Base-by-base conservation (phyloP, 2,888 invertebrate species). In the Onthophagus sagittarius region DNA sequence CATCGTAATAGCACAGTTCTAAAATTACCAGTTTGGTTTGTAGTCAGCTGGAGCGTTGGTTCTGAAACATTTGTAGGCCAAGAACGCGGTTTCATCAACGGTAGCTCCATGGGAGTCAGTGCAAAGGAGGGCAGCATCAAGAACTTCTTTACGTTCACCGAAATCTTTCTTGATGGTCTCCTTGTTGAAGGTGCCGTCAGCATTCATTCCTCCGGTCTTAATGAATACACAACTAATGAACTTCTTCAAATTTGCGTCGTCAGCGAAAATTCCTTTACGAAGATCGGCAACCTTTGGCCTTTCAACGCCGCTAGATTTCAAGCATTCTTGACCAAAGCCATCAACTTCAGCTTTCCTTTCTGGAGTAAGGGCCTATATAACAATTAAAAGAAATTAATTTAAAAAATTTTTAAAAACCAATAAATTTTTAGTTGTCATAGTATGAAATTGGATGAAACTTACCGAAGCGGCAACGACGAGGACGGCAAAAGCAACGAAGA, bases 181-280 rank as follows among this genome's bases (percentile, higher is more conserved):
- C 0, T 39, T 73, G 7, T 79, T 76, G 3, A 80, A 32, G 5
- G 78, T 76, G 2, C 79, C 81, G 6, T 75, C 76, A 5, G 84
- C 81, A 32, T 87, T 86, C n/a, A 87, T 77, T 67, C 86, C 85
- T 0, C 85, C 86, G 0, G 86, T 79, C 74, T 86, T 87, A 72
- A 86, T 80, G 80, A 87, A 86, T 80, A 88, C 84, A 78, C 88
- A 89, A 0, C 86, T 80, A 0, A 84, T 81, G 76, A 87, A 87
- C 65, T 86, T 86, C 77, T 88, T 87, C 0, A 88, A 76, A 0
- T 77, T 80, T 4, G 85, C 85, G 70, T 87, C 87, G 0, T 88
- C 85, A 0, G 81, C 81, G 76, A 87, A 87, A 63, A 86, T 85
- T 0, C 87, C 88, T 71, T 85, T 33, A 33, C 63, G 53, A 5